These are phyloP conservation scores for Protodeltote pygarga DNA, from an alignment of 2,888 invertebrate genomes.

Conservation along the genomic window DNA sequence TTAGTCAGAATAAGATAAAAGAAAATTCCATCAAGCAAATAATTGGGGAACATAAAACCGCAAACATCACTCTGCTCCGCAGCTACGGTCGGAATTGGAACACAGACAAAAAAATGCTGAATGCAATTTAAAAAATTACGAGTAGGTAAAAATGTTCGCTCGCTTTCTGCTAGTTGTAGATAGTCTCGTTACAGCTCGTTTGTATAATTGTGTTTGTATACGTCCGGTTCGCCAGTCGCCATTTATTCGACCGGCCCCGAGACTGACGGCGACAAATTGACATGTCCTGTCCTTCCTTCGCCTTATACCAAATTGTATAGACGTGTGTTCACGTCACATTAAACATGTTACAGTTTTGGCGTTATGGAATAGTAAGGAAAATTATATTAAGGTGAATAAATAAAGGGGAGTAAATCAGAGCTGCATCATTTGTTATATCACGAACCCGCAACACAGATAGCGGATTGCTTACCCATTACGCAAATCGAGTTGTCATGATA, in stretches of 20 bases:
- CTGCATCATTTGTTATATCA: too few relatives aligned
- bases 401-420: too few relatives aligned
- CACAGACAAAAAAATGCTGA: conserved; percentile 35
- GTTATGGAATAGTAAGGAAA: too few relatives aligned
- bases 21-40: conserved; percentile 2
- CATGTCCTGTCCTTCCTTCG: conserved; percentile 59
- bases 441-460: too few relatives aligned
- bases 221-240: conserved; percentile 38
- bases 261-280: conserved; percentile 70
- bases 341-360: conserved; percentile 33
- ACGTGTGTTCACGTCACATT: conserved; percentile 38
- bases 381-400: too few relatives aligned
- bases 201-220: conserved; percentile 58
- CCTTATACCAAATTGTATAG: conserved; percentile 44
- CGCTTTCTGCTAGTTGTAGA: conserved; percentile 22
- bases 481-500: too few relatives aligned
- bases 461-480: too few relatives aligned
- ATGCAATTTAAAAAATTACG: conserved; percentile 32
- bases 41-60: conserved; percentile 25
- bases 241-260: conserved; percentile 48
- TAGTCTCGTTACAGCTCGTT: conserved; percentile 47
- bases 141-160: conserved; percentile 24
- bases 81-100: too few relatives aligned
- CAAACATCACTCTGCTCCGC: conserved; percentile 11
- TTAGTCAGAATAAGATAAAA: too few relatives aligned